Percentiles rank a stretch among this genome's conserved stretches.
phyloP scores from a whole-genome alignment of 2,888 invertebrate genomes.

The Rosalia funebris region DNA sequence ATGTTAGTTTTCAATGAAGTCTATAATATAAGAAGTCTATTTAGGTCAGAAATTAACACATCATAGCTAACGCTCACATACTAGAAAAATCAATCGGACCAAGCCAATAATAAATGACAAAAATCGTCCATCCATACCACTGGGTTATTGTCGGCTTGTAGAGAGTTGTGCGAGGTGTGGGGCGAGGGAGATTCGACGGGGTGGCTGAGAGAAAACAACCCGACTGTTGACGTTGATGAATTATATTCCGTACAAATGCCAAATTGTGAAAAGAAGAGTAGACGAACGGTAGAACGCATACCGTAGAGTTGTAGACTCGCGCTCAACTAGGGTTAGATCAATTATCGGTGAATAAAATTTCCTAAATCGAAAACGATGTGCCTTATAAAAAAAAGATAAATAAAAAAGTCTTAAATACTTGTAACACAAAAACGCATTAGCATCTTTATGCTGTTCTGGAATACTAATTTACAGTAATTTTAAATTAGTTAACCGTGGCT shows the following conservation, averaged over 20 bases:
- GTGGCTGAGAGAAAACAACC: slow-evolving; percentile 65
- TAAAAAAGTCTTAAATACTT: slow-evolving; percentile 5
- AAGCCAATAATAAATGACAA: slow-evolving; percentile 66
- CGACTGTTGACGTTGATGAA: slow-evolving; percentile 67
- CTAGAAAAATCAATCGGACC: slow-evolving; percentile 63
- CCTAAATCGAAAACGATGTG: slow-evolving; percentile 37
- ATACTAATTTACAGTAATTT: too few species aligned
- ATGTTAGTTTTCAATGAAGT: too few species aligned
- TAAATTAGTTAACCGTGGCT: too few species aligned
- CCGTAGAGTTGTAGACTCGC: slow-evolving; percentile 59
- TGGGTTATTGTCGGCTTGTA: slow-evolving; percentile 63
- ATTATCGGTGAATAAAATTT: slow-evolving; percentile 57
- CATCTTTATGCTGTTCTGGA: too few species aligned
- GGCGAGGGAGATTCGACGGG: slow-evolving; percentile 52
- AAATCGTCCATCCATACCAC: slow-evolving; percentile 66
- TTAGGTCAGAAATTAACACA: slow-evolving; percentile 59
- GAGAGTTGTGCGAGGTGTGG: slow-evolving; percentile 49
- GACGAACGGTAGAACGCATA: slow-evolving; percentile 60
- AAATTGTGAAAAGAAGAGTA: slow-evolving; percentile 67
- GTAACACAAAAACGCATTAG: too few species aligned
- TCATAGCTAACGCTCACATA: slow-evolving; percentile 59
- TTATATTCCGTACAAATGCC: slow-evolving; percentile 67
- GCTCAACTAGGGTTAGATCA: slow-evolving; percentile 60
- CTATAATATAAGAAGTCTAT: slow-evolving; percentile 16
- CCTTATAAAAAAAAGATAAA: slow-evolving; percentile 13